Conservation (phyloP, 1,140 invertebrate genomes). For the Pemphigus obesinymphae region DNA sequence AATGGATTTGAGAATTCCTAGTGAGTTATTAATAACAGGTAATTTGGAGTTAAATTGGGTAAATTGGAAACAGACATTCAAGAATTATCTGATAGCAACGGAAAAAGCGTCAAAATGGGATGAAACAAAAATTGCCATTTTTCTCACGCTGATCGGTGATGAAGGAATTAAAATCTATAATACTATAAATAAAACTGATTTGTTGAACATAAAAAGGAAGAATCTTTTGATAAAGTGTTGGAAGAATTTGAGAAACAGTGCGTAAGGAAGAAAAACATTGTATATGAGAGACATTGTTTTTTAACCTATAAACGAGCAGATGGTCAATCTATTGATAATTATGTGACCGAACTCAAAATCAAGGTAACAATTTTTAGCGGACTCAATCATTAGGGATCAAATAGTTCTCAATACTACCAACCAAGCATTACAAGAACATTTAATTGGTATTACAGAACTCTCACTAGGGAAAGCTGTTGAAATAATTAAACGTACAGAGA, state of each 20-base stretch:
- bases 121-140: slow-evolving; percentile 1
- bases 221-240: not conserved
- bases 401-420: not conserved
- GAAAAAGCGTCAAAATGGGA: not conserved
- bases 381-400: not conserved
- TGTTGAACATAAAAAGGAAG: not conserved
- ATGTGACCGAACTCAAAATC: not conserved
- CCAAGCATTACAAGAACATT: not conserved
- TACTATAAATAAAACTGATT: not conserved
- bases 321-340: not conserved
- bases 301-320: not conserved
- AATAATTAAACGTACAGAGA: no score
- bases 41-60: not conserved
- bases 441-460: not conserved
- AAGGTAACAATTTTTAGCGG: not conserved
- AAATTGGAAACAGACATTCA: not conserved
- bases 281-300: not conserved
- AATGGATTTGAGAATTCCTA: no score
- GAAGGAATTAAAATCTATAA: not conserved
- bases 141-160: not conserved
- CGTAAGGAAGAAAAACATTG: not conserved
- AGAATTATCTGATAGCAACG: not conserved
- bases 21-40: not conserved
- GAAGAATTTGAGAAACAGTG: not conserved
- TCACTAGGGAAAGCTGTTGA: no score